Base-by-base conservation (phyloP, 2,113 vertebrate genomes). In the Phrynocephalus versicolor region DNA sequence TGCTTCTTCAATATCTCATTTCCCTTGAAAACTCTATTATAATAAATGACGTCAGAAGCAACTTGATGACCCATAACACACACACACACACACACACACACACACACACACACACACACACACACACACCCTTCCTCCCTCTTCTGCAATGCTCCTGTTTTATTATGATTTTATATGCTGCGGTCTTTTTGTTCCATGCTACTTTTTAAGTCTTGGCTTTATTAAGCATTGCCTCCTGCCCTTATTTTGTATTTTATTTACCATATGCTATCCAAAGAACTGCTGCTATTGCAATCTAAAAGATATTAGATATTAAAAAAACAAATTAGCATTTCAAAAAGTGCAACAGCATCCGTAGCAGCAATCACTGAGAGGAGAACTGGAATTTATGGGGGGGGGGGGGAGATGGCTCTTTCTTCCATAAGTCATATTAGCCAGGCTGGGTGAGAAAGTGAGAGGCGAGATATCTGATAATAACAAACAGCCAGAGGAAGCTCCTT, bases 401-500 rank as follows among this genome's bases (percentile, higher is more conserved):
- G 74, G 85, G 15, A 72, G 76, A 83, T 82, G 82, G 85, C 87
- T 80, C 60, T 77, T 51, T 35, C 16, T 12, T 23, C 75, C 8
- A 37, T 35, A 82, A 25, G 27, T 21, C 65, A 77, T 87, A 75
- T 87, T 89, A 69, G 37, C 79, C 87, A 16, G 71, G 78, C 73
- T 84, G 37, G 72, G 81, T 83, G 37, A 87, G 78, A 39, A 62
- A 27, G 45, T 89, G 76, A 58, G 39, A 92, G 77, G 87, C 78
- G 60, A 92, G 90, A 62, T 27, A 41, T 64, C 45, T 33, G 89
- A 83, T 81, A 89, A 57, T 84, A 65, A 35, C 25, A 88, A 69
- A 0, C 16, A 87, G 79, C 75, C 70, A 78, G 81, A 1, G 4
- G 74, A 78, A 88, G 37, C 25, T 76, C 90, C 33, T 33, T 89